Evolutionary conservation across 2,113 vertebrate species (phyloP).

Genomic region (Crotophaga sulcirostris): DNA sequence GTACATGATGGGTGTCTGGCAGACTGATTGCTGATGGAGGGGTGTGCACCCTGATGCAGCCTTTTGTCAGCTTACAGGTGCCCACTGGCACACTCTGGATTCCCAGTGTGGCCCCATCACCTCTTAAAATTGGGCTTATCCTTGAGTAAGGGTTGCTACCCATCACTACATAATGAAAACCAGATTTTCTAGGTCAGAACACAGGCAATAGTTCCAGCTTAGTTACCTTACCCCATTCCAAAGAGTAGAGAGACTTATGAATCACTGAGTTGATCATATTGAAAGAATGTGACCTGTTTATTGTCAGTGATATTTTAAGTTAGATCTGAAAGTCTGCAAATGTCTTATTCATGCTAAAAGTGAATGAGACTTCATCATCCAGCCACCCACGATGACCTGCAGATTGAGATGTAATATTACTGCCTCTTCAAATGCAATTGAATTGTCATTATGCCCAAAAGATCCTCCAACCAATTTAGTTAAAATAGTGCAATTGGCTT

Average conservation of each 20-base stretch:
- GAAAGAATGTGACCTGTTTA: constrained; percentile 37
- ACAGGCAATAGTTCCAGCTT: neutral
- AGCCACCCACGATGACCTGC: constrained; percentile 41
- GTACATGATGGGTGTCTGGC: rapidly evolving
- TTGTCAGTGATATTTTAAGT: constrained; percentile 49
- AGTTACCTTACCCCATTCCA: neutral
- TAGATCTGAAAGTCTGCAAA: constrained; percentile 8
- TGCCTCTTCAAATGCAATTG: constrained; percentile 25
- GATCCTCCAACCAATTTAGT: neutral
- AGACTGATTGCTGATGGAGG: neutral
- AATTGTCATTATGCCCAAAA: neutral
- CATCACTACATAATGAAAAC: neutral
- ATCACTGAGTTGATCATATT: constrained; percentile 26
- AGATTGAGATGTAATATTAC: neutral
- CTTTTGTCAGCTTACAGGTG: neutral
- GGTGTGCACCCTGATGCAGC: neutral
- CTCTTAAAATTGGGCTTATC: neutral
- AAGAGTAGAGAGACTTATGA: constrained; percentile 7
- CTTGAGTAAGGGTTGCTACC: neutral
- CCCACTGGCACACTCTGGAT: neutral
- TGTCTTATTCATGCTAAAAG: constrained; percentile 29
- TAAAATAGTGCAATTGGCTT: neutral
- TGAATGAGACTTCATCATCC: constrained; percentile 2
- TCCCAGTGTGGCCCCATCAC: neutral
- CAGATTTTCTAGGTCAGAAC: neutral